A percentile compares a stretch with the other conserved stretches of the same genome.
These are phyloP conservation scores for Zygogramma bicolorata DNA, from an alignment of 2,888 invertebrate species.

Conservation along the genomic window DNA sequence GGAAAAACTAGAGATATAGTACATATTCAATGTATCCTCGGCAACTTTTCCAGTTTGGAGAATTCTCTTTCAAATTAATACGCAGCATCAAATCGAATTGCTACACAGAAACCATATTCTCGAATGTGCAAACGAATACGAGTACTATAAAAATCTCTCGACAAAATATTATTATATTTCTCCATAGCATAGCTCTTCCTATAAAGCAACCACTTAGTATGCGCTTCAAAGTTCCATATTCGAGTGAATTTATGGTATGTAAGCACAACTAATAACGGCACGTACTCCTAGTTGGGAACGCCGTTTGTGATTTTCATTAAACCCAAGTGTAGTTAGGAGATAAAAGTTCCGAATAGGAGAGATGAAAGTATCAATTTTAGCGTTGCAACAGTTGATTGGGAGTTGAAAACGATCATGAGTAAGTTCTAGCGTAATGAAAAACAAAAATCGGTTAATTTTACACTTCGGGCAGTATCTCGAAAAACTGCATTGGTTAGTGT, in stretches of 20 bases:
- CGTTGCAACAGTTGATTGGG: neutral
- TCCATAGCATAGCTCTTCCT: neutral
- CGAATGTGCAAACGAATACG: too few species aligned
- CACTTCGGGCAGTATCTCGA: neutral
- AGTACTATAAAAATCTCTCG: neutral
- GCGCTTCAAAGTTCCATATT: neutral
- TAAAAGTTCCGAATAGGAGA: neutral
- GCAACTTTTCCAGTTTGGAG: too few species aligned
- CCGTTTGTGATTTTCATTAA: constrained; percentile 9
- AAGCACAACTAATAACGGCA: constrained; percentile 2
- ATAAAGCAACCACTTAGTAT: constrained; percentile 4
- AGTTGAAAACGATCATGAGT: neutral
- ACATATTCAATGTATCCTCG: too few species aligned
- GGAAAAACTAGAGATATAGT: too few species aligned
- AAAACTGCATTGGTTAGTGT: too few species aligned
- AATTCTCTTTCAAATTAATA: too few species aligned
- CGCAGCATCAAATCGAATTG: too few species aligned
- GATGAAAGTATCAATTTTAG: neutral
- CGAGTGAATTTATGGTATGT: constrained; percentile 5
- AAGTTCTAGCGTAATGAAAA: too few species aligned
- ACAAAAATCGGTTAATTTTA: neutral
- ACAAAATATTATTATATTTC: neutral
- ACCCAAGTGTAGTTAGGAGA: neutral
- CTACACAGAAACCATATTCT: too few species aligned
- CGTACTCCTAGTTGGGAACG: neutral